Evolutionary conservation across 2,888 invertebrate species (phyloP).

Genomic region (Craniophora ligustri): DNA sequence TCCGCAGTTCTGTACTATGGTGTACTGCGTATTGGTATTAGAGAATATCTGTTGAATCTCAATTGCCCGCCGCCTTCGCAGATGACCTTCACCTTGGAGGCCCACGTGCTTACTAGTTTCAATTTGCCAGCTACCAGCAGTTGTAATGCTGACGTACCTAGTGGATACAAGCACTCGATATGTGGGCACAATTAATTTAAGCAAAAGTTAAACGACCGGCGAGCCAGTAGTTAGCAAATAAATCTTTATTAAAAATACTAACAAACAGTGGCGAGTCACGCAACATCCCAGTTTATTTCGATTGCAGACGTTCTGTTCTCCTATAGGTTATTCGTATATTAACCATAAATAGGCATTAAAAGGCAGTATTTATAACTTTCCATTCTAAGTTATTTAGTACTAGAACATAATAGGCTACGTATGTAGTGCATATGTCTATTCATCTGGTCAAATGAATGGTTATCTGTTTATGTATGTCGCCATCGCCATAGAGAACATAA

Average conservation of each 20-base stretch:
- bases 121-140: slow-evolving; percentile 35
- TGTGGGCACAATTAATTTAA: slow-evolving; percentile 36
- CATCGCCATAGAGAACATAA: slow-evolving; percentile 1
- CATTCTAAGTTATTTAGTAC: not conserved
- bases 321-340: slow-evolving; percentile 34
- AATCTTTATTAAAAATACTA: slow-evolving; percentile 50
- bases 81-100: slow-evolving; percentile 68
- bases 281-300: slow-evolving; percentile 40
- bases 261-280: slow-evolving; percentile 39
- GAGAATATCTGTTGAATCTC: slow-evolving; percentile 67
- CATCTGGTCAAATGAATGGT: slow-evolving; percentile 11
- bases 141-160: slow-evolving; percentile 11
- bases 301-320: slow-evolving; percentile 33
- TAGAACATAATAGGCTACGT: not conserved
- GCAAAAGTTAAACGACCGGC: slow-evolving; percentile 42
- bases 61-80: slow-evolving; percentile 64
- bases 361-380: not conserved
- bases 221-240: slow-evolving; percentile 41
- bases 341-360: slow-evolving; percentile 27
- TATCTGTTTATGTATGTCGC: slow-evolving; percentile 5
- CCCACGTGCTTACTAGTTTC: slow-evolving; percentile 68
- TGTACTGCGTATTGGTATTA: slow-evolving; percentile 26
- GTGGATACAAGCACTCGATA: slow-evolving; percentile 24
- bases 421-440: too few species aligned
- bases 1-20: slow-evolving; percentile 12